Conservation (phyloP, 2,113 vertebrate species). For the Neotragus pygmaeus region DNA sequence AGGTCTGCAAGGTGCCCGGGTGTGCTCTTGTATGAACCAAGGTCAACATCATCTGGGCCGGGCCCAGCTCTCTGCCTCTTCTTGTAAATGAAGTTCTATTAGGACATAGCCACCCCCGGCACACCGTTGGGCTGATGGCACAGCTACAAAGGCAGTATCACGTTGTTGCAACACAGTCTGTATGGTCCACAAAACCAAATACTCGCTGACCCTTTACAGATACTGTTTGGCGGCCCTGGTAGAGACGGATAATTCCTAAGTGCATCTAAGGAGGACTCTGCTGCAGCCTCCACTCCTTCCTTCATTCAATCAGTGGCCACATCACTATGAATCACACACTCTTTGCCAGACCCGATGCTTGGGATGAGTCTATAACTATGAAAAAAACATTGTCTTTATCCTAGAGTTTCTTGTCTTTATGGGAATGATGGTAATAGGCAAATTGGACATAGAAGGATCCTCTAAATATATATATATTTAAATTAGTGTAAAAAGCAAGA, state of each 20-base stretch:
- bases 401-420: background rate
- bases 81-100: background rate
- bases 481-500: too few relatives aligned
- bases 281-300: background rate
- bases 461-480: background rate
- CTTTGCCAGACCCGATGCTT: background rate
- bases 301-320: background rate
- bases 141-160: too few relatives aligned
- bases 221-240: background rate
- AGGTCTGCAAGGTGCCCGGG: background rate
- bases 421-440: background rate
- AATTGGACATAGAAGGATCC: background rate
- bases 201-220: background rate
- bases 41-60: too few relatives aligned
- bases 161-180: background rate
- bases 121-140: background rate
- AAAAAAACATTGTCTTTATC: background rate
- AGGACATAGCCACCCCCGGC: background rate
- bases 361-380: background rate
- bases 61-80: background rate
- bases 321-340: too few relatives aligned
- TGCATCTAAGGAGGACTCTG: background rate
- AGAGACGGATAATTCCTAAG: background rate
- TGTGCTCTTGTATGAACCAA: background rate
- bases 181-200: background rate